Percentiles rank a stretch among this genome's conserved stretches.
Evolutionary conservation across 2,888 invertebrate genomes (phyloP).

Genomic region (Salticus scenicus): DNA sequence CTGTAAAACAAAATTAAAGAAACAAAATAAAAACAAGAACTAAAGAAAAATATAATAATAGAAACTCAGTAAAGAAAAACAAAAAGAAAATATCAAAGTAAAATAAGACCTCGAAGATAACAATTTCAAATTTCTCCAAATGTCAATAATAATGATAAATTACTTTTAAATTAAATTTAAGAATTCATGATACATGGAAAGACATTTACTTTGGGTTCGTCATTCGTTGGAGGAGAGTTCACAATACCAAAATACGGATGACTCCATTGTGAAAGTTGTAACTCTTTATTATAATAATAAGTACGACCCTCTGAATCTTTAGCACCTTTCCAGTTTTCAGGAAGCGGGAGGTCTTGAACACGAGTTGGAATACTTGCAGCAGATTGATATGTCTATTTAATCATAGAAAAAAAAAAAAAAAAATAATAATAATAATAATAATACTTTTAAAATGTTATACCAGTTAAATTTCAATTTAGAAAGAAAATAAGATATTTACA

Average conservation of each 20-base stretch:
- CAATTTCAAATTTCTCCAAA: no score
- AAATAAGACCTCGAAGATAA: no score
- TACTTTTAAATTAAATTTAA: no score
- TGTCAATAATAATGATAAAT: no score
- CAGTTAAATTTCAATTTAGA: no score
- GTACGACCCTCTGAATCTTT: constrained; percentile 87
- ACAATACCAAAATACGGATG: constrained; percentile 75
- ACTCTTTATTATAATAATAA: constrained; percentile 89
- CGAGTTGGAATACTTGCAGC: no score
- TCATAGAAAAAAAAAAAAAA: not conserved
- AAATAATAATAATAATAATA: no score
- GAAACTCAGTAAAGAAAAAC: constrained; percentile 8
- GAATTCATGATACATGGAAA: not conserved
- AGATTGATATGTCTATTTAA: constrained; percentile 7
- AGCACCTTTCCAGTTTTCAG: constrained; percentile 85
- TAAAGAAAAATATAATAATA: constrained; percentile 22
- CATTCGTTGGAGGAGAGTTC: constrained; percentile 75
- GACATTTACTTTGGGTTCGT: constrained; percentile 72
- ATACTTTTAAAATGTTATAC: no score
- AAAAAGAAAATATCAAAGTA: not conserved
- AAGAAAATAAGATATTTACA: no score
- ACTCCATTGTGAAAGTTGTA: constrained; percentile 77
- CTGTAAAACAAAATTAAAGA: not conserved
- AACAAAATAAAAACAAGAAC: constrained; percentile 29
- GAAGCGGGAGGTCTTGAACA: no score